Conservation (phyloP, 92 coral and sea anemone species). For the Hydrozoanthus gracilis region DNA sequence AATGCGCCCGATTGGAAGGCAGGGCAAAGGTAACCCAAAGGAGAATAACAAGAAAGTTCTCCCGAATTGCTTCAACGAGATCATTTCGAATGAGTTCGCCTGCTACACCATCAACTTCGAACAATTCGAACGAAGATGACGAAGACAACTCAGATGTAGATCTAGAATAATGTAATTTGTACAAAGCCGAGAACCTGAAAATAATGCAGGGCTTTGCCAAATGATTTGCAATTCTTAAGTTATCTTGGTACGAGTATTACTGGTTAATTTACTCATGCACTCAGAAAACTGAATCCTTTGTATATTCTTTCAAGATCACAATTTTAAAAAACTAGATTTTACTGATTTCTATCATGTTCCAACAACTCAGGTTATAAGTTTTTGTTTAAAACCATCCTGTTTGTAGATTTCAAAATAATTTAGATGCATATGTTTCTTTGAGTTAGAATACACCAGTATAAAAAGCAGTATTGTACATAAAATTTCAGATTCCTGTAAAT, state of each 20-base stretch:
- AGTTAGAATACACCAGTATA: background rate
- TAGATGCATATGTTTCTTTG: background rate
- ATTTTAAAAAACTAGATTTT: no score
- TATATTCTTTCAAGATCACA: no score
- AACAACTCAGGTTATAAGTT: no score
- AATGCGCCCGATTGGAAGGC: slow-evolving; percentile 86
- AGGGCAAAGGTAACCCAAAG: slow-evolving; percentile 78
- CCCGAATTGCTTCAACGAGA: slow-evolving; percentile 50
- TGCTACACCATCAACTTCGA: slow-evolving; percentile 26
- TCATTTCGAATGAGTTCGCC: slow-evolving; percentile 21
- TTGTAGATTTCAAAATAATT: background rate
- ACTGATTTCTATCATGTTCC: no score
- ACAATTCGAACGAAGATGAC: slow-evolving; percentile 11
- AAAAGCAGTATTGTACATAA: background rate
- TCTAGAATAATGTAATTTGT: no score
- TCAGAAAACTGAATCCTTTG: no score
- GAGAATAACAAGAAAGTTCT: slow-evolving; percentile 68
- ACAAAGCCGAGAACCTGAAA: no score
- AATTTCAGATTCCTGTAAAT: background rate
- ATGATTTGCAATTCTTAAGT: no score
- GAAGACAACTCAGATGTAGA: background rate
- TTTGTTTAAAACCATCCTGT: background rate
- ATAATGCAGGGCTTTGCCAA: no score
- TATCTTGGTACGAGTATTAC: no score
- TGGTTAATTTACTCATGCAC: no score